Conservation (phyloP, 2,797 vertebrate species). For the Bradypus variegatus region DNA sequence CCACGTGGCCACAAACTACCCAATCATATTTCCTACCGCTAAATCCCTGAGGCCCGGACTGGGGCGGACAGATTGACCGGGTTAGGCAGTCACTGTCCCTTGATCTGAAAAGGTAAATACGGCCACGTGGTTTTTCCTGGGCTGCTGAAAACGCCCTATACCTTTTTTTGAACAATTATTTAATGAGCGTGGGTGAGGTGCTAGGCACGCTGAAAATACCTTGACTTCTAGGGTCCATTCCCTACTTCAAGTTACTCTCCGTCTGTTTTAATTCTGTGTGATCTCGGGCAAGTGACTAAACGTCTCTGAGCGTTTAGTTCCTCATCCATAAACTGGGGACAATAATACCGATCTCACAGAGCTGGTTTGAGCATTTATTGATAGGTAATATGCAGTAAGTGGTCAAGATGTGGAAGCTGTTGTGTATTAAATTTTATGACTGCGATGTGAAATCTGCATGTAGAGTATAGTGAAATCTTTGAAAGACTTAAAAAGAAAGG, state of each 20-base stretch:
- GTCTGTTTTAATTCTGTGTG: not conserved
- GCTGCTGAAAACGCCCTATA: accelerated
- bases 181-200: not conserved
- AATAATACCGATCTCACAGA: not conserved
- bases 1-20: not conserved
- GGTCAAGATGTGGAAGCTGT: not conserved
- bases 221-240: not conserved
- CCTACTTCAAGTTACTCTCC: not conserved
- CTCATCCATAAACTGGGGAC: not conserved
- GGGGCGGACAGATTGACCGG: accelerated
- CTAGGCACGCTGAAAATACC: not conserved
- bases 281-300: not conserved
- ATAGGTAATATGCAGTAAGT: not conserved
- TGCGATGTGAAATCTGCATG: not conserved
- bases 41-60: accelerated
- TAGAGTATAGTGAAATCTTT: not conserved
- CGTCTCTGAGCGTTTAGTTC: not conserved
- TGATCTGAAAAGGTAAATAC: not conserved
- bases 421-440: not conserved
- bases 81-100: not conserved
- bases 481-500: not conserved
- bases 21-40: constrained; percentile 7
- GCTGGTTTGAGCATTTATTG: not conserved
- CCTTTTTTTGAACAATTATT: not conserved
- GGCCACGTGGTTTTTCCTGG: not conserved